Evolutionary conservation across 2,113 vertebrate genomes (phyloP).

Genomic region (Platichthys flesus): DNA sequence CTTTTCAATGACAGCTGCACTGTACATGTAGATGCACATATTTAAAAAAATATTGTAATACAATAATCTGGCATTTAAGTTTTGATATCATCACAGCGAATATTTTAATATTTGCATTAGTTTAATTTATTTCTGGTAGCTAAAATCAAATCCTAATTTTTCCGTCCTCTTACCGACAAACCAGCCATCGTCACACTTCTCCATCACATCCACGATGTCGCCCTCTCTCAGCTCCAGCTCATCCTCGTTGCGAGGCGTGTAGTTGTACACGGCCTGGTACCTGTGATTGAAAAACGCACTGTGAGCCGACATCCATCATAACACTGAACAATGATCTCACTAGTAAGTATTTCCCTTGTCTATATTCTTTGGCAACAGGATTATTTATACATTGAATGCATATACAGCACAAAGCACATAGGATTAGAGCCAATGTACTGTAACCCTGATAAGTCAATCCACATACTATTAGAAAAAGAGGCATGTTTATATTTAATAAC

Average conservation of each 20-base stretch:
- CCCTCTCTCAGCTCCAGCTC: slow-evolving; percentile 97
- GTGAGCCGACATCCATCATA: background rate
- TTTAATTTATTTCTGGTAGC: no score
- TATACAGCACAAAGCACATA: background rate
- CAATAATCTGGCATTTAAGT: no score
- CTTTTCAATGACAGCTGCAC: background rate
- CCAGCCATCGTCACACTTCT: slow-evolving; percentile 99
- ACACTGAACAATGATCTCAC: no score
- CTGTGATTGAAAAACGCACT: slow-evolving; percentile 72
- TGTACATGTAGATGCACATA: background rate
- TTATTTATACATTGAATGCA: background rate
- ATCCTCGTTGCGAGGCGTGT: slow-evolving; percentile 95
- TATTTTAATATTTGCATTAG: no score
- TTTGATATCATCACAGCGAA: no score
- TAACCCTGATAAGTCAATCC: no score
- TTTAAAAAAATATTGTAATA: background rate
- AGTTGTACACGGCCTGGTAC: slow-evolving; percentile 98
- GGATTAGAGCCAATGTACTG: no score
- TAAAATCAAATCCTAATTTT: no score
- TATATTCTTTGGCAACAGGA: no score
- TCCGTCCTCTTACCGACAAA: slow-evolving; percentile 90
- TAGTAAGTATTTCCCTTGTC: no score
- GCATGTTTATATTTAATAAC: no score
- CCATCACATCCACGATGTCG: slow-evolving; percentile 96
- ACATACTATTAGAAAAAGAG: no score